Evolutionary conservation across 2,797 vertebrate genomes (phyloP).

Genomic region (Emydoidea blandingii): DNA sequence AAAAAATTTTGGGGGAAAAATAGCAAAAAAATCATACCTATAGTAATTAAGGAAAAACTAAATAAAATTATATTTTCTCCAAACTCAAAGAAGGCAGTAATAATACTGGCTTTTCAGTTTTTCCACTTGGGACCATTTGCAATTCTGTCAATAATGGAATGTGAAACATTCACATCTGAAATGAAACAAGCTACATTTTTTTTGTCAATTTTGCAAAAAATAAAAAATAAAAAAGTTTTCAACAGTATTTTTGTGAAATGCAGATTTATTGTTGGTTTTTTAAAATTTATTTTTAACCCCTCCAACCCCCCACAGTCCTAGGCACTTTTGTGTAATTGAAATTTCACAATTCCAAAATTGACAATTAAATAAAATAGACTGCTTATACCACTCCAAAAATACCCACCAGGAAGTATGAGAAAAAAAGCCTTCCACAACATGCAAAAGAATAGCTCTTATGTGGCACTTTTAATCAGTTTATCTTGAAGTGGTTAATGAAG

Average conservation of each 20-base stretch:
- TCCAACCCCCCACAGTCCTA: no score
- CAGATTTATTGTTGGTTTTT: neutral
- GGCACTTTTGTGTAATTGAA: conserved; percentile 56
- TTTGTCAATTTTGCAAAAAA: neutral
- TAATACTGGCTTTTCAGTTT: conserved; percentile 46
- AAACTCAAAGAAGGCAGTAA: conserved; percentile 21
- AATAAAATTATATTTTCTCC: conserved; percentile 6
- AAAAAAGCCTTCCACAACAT: conserved; percentile 44
- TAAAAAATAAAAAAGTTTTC: no score
- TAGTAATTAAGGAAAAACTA: neutral
- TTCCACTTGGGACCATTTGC: conserved; percentile 50
- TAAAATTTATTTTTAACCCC: no score
- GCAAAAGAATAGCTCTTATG: conserved; percentile 26
- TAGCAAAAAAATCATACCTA: neutral
- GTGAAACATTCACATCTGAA: neutral
- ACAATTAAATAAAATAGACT: conserved; percentile 68
- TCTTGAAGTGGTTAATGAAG: neutral
- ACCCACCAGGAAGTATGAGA: conserved; percentile 44
- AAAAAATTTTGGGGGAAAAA: conserved; percentile 11
- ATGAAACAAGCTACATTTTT: conserved; percentile 5
- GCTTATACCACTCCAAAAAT: conserved; percentile 58
- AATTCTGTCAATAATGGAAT: conserved; percentile 35
- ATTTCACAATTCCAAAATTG: conserved; percentile 56
- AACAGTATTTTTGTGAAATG: conserved; percentile 22
- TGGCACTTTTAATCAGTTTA: neutral